These are phyloP conservation scores for Odobenus rosmarus DNA, from an alignment of 2,113 vertebrate species.

Conservation along the genomic window DNA sequence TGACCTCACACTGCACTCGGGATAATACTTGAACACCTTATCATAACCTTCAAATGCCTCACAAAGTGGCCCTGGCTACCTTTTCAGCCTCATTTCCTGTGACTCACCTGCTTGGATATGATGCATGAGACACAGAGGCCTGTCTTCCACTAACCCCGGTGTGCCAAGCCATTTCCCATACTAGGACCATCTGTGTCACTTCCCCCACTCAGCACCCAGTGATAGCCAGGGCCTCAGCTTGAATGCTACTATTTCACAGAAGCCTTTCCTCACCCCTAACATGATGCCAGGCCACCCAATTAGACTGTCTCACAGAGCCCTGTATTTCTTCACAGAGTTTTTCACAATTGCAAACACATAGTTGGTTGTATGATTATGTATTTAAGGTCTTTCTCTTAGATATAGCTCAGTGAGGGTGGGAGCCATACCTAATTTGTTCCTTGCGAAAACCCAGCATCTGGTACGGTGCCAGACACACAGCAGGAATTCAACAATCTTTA, in stretches of 20 bases:
- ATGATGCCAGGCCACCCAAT: neutral
- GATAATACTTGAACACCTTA: neutral
- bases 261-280: neutral
- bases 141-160: neutral
- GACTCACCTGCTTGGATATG: neutral
- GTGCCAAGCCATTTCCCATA: neutral
- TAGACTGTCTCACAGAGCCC: neutral
- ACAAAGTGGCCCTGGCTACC: neutral
- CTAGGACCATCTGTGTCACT: neutral
- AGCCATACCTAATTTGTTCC: neutral
- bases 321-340: neutral
- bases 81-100: neutral
- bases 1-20: neutral
- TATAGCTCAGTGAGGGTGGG: neutral
- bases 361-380: neutral
- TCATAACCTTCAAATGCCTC: neutral
- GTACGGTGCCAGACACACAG: neutral
- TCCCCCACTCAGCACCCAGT: fast-evolving
- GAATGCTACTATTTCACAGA: neutral
- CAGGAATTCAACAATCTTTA: neutral
- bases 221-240: neutral
- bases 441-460: neutral
- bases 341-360: neutral
- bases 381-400: neutral
- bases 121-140: neutral